Evolutionary conservation across 2,888 invertebrate species (phyloP).

Genomic region (Drosophila basisetae): DNA sequence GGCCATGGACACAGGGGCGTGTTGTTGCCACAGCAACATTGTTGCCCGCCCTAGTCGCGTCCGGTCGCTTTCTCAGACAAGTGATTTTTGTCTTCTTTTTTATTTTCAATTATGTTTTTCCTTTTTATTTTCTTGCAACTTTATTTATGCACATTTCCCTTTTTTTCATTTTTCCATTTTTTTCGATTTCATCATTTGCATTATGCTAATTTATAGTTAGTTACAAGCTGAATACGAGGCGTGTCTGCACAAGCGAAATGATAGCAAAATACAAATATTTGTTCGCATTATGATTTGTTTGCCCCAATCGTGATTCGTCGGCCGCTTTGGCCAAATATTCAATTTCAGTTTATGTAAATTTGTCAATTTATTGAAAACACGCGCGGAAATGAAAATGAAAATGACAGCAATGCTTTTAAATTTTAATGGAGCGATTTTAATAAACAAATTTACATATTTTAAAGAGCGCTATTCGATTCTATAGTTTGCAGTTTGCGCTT

Average conservation of each 20-base stretch:
- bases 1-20: conserved; percentile 14
- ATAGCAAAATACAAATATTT: conserved; percentile 58
- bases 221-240: conserved; percentile 7
- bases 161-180: conserved; percentile 39
- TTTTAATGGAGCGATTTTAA: conserved; percentile 48
- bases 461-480: not conserved
- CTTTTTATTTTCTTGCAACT: conserved; percentile 1
- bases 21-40: conserved; percentile 28
- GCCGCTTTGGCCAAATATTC: conserved; percentile 10
- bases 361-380: conserved; percentile 53
- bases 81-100: conserved; percentile 6
- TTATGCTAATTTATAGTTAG: conserved; percentile 68
- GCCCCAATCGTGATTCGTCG: conserved; percentile 9
- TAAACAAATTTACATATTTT: conserved; percentile 37
- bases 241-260: conserved; percentile 54
- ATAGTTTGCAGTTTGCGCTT: not conserved
- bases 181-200: conserved; percentile 53
- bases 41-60: conserved; percentile 39
- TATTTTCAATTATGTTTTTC: conserved; percentile 53
- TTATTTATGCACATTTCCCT: conserved; percentile 42
- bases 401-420: conserved; percentile 29
- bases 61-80: conserved; percentile 65
- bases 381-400: conserved; percentile 43
- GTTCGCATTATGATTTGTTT: conserved; percentile 62
- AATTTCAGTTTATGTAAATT: conserved; percentile 58